Evolutionary conservation across 2,797 vertebrate species (phyloP).

Genomic region (Phaenicophaeus curvirostris): DNA sequence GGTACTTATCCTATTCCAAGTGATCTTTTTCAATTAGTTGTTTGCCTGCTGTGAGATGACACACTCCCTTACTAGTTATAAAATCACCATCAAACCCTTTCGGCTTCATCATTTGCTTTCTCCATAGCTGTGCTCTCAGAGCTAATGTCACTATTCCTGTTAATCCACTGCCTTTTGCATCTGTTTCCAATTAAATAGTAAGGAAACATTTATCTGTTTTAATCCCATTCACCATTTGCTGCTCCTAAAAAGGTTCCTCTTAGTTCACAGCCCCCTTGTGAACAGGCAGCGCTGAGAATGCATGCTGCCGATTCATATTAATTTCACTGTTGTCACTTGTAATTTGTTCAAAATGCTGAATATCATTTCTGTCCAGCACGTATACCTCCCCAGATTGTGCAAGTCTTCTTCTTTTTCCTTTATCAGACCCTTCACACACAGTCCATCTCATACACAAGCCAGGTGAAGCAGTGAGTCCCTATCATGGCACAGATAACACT

Average conservation of each 20-base stretch:
- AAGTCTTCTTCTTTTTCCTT: not conserved
- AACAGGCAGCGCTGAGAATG: not conserved
- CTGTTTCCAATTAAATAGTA: constrained; percentile 37
- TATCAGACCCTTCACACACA: not conserved
- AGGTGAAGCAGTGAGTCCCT: not conserved
- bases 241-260: not conserved
- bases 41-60: constrained; percentile 1
- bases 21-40: not conserved
- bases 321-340: not conserved
- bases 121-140: not conserved
- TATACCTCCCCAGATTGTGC: not conserved
- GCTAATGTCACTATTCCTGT: not conserved
- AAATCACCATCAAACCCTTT: not conserved
- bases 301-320: not conserved
- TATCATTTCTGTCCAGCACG: not conserved
- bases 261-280: not conserved
- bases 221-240: not conserved
- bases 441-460: not conserved
- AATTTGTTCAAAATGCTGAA: not conserved
- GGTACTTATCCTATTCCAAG: not conserved
- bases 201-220: constrained; percentile 5
- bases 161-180: constrained; percentile 25
- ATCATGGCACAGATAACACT: accelerated
- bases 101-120: not conserved
- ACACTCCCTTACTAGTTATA: not conserved